Conservation (phyloP, 2,797 vertebrate genomes). For the Lycodopsis pacificus region DNA sequence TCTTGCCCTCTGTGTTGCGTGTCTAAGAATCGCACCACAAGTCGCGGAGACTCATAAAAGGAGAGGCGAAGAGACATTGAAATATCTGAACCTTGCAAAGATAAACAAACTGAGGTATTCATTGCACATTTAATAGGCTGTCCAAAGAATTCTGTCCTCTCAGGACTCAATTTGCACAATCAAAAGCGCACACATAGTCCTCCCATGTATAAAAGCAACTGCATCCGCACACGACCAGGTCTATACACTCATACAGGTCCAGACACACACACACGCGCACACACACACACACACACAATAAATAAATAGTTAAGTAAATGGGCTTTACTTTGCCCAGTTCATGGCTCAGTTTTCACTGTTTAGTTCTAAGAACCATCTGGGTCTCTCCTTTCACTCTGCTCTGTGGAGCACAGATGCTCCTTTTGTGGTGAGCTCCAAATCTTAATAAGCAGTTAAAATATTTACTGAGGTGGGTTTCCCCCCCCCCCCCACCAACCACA, state of each 20-base stretch:
- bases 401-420: constrained; percentile 94
- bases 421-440: constrained; percentile 94
- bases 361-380: constrained; percentile 93
- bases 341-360: constrained; percentile 85
- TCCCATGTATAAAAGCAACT: constrained; percentile 58
- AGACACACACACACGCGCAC: constrained; percentile 53
- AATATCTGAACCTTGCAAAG: constrained; percentile 86
- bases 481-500: constrained; percentile 57
- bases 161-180: constrained; percentile 80
- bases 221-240: constrained; percentile 35
- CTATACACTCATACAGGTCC: constrained; percentile 41
- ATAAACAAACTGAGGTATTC: constrained; percentile 89
- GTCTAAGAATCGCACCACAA: constrained; percentile 79
- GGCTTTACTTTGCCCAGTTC: constrained; percentile 76
- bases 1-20: constrained; percentile 73
- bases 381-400: constrained; percentile 87
- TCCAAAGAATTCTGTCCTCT: constrained; percentile 83
- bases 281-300: constrained; percentile 71
- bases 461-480: constrained; percentile 94
- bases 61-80: constrained; percentile 82
- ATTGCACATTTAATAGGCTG: constrained; percentile 86
- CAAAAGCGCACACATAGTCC: constrained; percentile 59
- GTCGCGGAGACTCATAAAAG: constrained; percentile 85
- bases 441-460: constrained; percentile 99
- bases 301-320: constrained; percentile 83